Evolutionary conservation across 2,113 vertebrate species (phyloP).

Genomic region (Coreoperca whiteheadi): DNA sequence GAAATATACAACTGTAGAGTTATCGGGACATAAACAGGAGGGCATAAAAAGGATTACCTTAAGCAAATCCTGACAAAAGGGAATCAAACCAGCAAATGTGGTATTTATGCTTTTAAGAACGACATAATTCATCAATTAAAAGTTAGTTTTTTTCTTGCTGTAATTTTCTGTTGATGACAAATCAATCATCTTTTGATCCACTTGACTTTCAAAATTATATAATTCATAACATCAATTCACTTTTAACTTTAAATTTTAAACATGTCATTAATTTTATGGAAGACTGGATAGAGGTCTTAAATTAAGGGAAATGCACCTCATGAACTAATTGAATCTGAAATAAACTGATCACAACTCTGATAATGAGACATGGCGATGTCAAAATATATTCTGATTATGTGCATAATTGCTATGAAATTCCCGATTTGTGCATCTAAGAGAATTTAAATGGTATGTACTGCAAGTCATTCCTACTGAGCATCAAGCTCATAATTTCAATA

Average conservation of each 20-base stretch:
- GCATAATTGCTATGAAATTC: constrained; percentile 53
- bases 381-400: constrained; percentile 56
- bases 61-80: not conserved
- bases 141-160: not conserved
- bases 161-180: not conserved
- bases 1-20: too few relatives aligned
- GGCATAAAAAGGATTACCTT: too few relatives aligned
- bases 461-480: constrained; percentile 45
- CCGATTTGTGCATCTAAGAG: constrained; percentile 44
- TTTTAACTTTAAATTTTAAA: not conserved
- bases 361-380: constrained; percentile 38
- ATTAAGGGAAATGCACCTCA: not conserved
- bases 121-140: not conserved
- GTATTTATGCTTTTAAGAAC: not conserved
- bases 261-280: not conserved
- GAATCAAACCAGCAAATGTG: not conserved
- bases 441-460: constrained; percentile 42
- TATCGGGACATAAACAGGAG: too few relatives aligned
- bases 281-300: not conserved
- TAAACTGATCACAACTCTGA: constrained; percentile 40
- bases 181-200: not conserved
- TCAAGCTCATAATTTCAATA: constrained; percentile 50
- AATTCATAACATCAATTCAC: not conserved
- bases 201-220: not conserved
- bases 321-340: constrained; percentile 37